Evolutionary conservation across 2,113 vertebrate species (phyloP).

Genomic region (Eptesicus fuscus): DNA sequence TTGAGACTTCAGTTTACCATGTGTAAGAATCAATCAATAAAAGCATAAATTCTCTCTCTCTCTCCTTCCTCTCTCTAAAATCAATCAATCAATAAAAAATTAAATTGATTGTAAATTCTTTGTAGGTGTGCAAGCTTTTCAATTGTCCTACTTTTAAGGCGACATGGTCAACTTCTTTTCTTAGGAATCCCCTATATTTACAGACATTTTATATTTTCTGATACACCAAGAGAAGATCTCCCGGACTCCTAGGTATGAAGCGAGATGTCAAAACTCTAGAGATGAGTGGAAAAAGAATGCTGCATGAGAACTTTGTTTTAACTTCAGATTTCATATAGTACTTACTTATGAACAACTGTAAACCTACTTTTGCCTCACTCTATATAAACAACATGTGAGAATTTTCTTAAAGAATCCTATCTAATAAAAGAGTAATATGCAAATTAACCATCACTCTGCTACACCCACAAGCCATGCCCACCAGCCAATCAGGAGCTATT

Average conservation of each 20-base stretch:
- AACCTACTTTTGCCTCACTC: not conserved
- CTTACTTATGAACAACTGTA: not conserved
- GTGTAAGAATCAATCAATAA: not conserved
- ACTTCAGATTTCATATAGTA: not conserved
- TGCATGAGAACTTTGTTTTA: not conserved
- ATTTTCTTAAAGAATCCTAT: not conserved
- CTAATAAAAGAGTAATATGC: too few species aligned
- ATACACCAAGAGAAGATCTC: accelerated
- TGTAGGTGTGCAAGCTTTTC: not conserved
- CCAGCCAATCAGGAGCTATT: too few species aligned
- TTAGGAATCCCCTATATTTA: not conserved
- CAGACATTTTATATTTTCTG: not conserved
- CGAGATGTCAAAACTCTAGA: not conserved
- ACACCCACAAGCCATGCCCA: too few species aligned
- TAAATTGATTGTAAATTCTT: not conserved
- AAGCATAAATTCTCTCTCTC: not conserved
- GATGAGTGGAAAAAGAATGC: not conserved
- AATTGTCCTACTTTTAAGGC: not conserved
- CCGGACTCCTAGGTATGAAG: not conserved
- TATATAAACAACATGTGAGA: not conserved
- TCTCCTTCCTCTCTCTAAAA: too few species aligned
- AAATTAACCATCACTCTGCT: too few species aligned
- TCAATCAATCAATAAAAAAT: too few species aligned
- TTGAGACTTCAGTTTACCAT: not conserved
- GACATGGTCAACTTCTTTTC: not conserved